Base-by-base conservation (phyloP, 2,113 vertebrate genomes). In the Alligator sinensis region DNA sequence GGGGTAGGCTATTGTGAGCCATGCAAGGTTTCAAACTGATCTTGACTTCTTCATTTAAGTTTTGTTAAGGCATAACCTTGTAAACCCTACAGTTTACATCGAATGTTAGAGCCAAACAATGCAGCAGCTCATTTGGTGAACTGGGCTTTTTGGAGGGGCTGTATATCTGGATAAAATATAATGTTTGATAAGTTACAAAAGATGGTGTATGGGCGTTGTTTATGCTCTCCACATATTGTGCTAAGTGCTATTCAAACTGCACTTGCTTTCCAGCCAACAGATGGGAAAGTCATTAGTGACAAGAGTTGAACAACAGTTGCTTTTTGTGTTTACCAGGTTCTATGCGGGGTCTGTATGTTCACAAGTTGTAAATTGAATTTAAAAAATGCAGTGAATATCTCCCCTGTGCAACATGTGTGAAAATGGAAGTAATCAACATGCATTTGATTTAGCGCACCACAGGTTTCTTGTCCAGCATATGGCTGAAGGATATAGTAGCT, bases 221-320 rank as follows among this genome's bases (percentile, higher is more conserved):
- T 92, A 80, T 82, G 75, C 38, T 95, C 88, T 81, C 80, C 34
- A 77, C 94, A 66, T 2, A 0, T 77, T 82, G 82, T 89, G 82
- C 72, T 80, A 88, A 91, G 80, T 19, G 64, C 84, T 93, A 80
- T 80, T 95, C 93, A 94, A 95, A 86, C 77, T 89, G 57, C 75
- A 70, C 34, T 87, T 96, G 95, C 87, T 87, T 94, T 55, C 58
- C 88, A 95, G 96, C 93, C 95, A 97, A 88, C 94, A 96, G 92
- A 95, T 96, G 96, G 94, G 87, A 94, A 97, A 96, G 88, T 82
- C 94, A 86, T 97, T 66, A 95, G 64, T 85, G 62, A n/a, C 59
- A 59, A 30, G 80, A 95, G 94, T 59, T 75, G 88, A 95, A 92
- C 84, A 90, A 89, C 92, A 78, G 64, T 93, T 86, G 70, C 88